Evolutionary conservation across 92 coral and sea anemone genomes (phyloP).

Genomic region (Scolanthus callimorphus): DNA sequence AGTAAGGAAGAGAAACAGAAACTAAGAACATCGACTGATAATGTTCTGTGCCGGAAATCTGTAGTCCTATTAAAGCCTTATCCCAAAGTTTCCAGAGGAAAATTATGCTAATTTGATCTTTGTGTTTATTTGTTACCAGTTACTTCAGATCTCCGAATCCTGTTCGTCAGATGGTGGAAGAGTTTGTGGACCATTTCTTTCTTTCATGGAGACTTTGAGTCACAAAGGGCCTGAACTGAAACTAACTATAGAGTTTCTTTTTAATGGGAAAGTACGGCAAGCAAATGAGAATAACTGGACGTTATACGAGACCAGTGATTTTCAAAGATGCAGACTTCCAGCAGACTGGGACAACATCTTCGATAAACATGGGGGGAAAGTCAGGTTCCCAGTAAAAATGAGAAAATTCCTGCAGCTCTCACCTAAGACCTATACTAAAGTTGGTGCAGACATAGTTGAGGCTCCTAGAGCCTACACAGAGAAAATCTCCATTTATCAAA

Average conservation of each 20-base stretch:
- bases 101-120: too few species aligned
- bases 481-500: constrained; percentile 34
- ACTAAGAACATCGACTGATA: too few species aligned
- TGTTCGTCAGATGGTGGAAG: constrained; percentile 13
- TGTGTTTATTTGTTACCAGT: too few species aligned
- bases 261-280: constrained; percentile 19
- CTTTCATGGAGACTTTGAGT: constrained; percentile 19
- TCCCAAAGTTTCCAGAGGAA: too few species aligned
- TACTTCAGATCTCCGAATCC: too few species aligned
- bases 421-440: constrained; percentile 12
- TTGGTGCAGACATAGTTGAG: constrained; percentile 1
- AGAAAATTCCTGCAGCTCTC: constrained; percentile 31
- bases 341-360: not conserved
- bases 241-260: constrained; percentile 37
- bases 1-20: too few species aligned
- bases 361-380: constrained; percentile 52
- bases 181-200: constrained; percentile 35
- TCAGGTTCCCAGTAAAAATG: constrained; percentile 47
- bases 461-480: constrained; percentile 24
- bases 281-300: constrained; percentile 25
- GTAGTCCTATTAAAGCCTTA: too few species aligned
- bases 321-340: constrained; percentile 28
- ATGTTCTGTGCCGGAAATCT: too few species aligned
- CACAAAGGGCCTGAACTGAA: constrained; percentile 38
- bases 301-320: constrained; percentile 36